Evolutionary conservation across 1,140 invertebrate genomes (phyloP), one percentile per base, ranked within the genome.

Genomic region (Propsilocerus akamusi): DNA sequence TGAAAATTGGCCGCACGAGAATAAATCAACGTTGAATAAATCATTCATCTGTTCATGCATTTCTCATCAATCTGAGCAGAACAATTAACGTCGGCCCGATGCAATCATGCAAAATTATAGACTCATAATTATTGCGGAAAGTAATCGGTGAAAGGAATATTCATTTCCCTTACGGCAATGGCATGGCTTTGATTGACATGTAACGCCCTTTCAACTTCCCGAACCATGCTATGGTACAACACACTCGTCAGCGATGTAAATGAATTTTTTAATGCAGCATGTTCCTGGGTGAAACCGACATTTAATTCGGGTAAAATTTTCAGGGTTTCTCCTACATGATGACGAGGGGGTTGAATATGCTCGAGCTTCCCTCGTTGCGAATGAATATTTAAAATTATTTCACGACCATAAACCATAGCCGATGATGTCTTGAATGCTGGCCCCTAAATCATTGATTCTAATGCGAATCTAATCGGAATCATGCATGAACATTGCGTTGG

Each of bases 401-500:
- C n/a, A n/a, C n/a, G n/a, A n/a, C n/a, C n/a, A n/a, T n/a, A n/a
- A n/a, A n/a, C n/a, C n/a, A n/a, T n/a, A n/a, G n/a, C n/a, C n/a
- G n/a, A n/a, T n/a, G n/a, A n/a, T n/a, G n/a, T n/a, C n/a, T n/a
- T n/a, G n/a, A n/a, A n/a, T n/a, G n/a, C n/a, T n/a, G n/a, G n/a
- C 8, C 34, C 28, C 34, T 41, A 41, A 41, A 41, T 41, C 34
- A 41, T 20, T 41, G 34, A 41, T n/a, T 41, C 34, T 41, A 41
- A 41, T 41, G 34, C 34, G 34, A 41, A 41, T 41, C 34, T 41
- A 41, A 41, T 41, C 34, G 34, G 34, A 41, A 41, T 41, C 22
- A 20, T 41, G 34, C 14, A 41, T 41, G 22, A 41, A 41, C 34
- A 41, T 41, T 8, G 34, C 14, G 14, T 20, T 41, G 17, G 34